Conservation (phyloP, 2,113 vertebrate genomes). For the Aleadryas rufinucha region DNA sequence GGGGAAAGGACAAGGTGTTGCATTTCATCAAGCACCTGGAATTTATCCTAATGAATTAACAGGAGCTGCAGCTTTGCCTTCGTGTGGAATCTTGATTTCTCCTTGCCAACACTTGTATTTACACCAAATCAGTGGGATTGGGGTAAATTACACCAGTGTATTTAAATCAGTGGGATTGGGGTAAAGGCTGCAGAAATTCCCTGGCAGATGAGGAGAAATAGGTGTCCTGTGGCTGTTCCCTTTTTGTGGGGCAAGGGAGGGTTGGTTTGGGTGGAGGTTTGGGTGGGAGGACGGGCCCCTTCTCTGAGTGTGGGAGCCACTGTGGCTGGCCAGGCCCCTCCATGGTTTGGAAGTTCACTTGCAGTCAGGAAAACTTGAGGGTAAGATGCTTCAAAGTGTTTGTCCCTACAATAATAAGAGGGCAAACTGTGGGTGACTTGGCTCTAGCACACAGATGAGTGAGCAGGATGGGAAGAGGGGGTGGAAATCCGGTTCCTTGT, state of each 20-base stretch:
- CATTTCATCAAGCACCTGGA: neutral
- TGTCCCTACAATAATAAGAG: rapidly evolving
- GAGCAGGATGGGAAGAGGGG: neutral
- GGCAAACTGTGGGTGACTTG: neutral
- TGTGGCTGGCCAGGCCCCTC: neutral
- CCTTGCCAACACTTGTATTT: neutral
- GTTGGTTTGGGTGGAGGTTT: neutral
- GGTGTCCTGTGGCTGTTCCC: neutral
- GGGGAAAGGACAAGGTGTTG: neutral
- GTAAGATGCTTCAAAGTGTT: neutral
- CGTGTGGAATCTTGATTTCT: neutral
- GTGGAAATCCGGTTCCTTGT: neutral
- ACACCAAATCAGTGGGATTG: too few relatives aligned
- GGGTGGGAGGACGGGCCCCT: rapidly evolving
- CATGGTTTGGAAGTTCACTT: rapidly evolving
- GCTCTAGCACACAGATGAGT: rapidly evolving
- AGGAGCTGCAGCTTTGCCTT: neutral
- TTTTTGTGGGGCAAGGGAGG: rapidly evolving
- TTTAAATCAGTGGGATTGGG: neutral
- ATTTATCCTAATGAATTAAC: neutral
- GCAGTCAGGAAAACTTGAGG: neutral
- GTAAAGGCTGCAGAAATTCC: neutral
- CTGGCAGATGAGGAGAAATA: neutral
- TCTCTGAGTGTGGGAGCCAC: too few relatives aligned
- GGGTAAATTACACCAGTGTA: neutral